Base-by-base conservation (phyloP, 2,113 vertebrate genomes). In the Engraulis encrasicolus region DNA sequence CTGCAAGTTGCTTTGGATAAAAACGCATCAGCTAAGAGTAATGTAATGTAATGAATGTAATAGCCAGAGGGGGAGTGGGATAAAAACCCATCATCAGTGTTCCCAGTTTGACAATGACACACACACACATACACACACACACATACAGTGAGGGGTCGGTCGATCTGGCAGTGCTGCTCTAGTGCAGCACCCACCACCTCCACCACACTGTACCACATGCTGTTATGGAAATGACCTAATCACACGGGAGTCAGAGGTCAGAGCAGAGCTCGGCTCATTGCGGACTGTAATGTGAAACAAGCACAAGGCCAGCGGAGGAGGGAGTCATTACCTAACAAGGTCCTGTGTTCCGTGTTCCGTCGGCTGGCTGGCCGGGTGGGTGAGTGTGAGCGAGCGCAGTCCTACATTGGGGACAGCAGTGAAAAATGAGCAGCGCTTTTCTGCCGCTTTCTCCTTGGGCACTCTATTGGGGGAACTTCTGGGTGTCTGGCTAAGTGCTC, bases 341-440 rank as follows among this genome's bases (percentile, higher is more conserved):
- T 74, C 66, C 66, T 74, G 14, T 74, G 31, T 74, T 74, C 85
- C 77, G 81, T 14, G 58, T n/a, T n/a, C n/a, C n/a, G n/a, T n/a
- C n/a, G n/a, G n/a, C n/a, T n/a, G n/a, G n/a, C n/a, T n/a, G n/a
- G n/a, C n/a, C n/a, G n/a, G n/a, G n/a, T n/a, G n/a, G n/a, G n/a
- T n/a, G n/a, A n/a, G n/a, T n/a, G 84, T 6, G 38, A 84, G 81
- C 49, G 36, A 88, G 87, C 81, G 85, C 84, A 78, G 40, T 14
- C 36, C 52, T 38, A 38, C 36, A 61, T n/a, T 58, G 9, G 20
- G 31, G n/a, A n/a, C n/a, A 6, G 23, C 49, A 80, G 83, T 84
- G 83, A 84, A 84, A 84, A 80, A 84, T 84, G 78, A 80, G 52
- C 71, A 48, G 31, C 31, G 20, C 45, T 37, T 31, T 81, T 1